Base-by-base conservation (phyloP, 2,888 invertebrate species). In the Ophion costatus region DNA sequence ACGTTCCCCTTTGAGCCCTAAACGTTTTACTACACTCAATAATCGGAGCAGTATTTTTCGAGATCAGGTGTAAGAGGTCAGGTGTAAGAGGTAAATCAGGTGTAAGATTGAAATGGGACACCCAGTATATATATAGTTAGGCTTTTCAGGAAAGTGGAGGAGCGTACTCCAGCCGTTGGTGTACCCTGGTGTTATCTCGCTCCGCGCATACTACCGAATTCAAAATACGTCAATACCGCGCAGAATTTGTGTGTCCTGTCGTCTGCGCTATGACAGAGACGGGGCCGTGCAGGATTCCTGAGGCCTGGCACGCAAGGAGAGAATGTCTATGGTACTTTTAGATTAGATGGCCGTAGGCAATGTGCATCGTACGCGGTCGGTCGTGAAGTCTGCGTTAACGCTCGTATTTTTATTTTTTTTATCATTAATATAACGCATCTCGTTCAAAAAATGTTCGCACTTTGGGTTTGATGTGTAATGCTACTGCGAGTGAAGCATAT, bases 191-290 rank as follows among this genome's bases (percentile, higher is more conserved):
- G 69, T 82, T 81, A 84, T 82, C 84, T 77, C 73, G 61, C 77
- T 81, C 76, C 66, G 73, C 81, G 85, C 82, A 67, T 75, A 71
- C 83, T 77, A 71, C 22, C 64, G 85, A 87, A 90, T 91, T 91
- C 91, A 89, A 90, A 91, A 90, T 90, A 90, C 91, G 89, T 90
- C 90, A 90, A 91, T 90, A 91, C 87, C 86, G 87, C 87, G 78
- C 85, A 86, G 81, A 84, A 90, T 90, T 86, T 77, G 78, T 74
- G 83, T 87, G 86, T 87, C 87, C 66, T 59, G 20, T 75, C 14
- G 42, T 45, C 51, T 66, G 82, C 56, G 74, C 80, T 56, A 33
- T 69, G 79, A 69, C 74, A 79, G 67, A 70, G 73, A 20, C 59
- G 38, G 73, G 79, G 66, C 79, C 66, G 56, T 42, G 69, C 74